These are phyloP conservation scores for Aradus depressus DNA, from an alignment of 2,888 invertebrate genomes.

Conservation along the genomic window DNA sequence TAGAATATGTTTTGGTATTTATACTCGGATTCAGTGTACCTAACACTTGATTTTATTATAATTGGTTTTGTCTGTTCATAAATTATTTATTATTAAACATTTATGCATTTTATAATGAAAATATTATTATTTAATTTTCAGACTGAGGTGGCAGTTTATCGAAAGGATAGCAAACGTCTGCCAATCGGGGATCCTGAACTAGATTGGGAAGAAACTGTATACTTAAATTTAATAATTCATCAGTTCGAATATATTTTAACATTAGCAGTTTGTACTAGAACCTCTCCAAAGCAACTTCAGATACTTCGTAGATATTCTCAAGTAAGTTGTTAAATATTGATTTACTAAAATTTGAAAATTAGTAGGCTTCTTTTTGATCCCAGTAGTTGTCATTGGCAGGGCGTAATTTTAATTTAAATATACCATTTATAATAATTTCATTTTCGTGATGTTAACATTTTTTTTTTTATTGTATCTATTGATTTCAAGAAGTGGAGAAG, in stretches of 20 bases:
- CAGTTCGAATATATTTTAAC: slow-evolving; percentile 98
- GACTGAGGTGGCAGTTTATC: slow-evolving; percentile 93
- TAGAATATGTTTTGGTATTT: too few species aligned
- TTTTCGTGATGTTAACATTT: too few species aligned
- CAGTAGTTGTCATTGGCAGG: too few species aligned
- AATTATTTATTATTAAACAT: slow-evolving; percentile 13
- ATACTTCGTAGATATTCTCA: slow-evolving; percentile 84
- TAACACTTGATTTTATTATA: neutral
- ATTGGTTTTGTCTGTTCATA: neutral
- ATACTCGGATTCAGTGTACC: neutral
- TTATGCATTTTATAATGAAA: slow-evolving; percentile 7
- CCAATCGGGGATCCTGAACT: slow-evolving; percentile 93
- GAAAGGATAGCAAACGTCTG: slow-evolving; percentile 91
- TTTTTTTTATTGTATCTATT: too few species aligned
- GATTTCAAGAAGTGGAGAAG: too few species aligned
- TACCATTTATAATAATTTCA: too few species aligned
- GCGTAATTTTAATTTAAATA: too few species aligned
- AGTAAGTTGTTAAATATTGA: slow-evolving; percentile 37
- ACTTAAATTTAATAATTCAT: slow-evolving; percentile 93
- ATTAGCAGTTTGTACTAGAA: slow-evolving; percentile 93
- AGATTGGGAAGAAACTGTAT: slow-evolving; percentile 99
- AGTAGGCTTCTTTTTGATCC: neutral
- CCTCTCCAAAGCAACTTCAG: slow-evolving; percentile 94
- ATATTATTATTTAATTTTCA: slow-evolving; percentile 37
- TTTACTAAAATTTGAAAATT: neutral